These are phyloP conservation scores for Phenganax marumi DNA, from an alignment of 92 coral and sea anemone species.

Conservation along the genomic window DNA sequence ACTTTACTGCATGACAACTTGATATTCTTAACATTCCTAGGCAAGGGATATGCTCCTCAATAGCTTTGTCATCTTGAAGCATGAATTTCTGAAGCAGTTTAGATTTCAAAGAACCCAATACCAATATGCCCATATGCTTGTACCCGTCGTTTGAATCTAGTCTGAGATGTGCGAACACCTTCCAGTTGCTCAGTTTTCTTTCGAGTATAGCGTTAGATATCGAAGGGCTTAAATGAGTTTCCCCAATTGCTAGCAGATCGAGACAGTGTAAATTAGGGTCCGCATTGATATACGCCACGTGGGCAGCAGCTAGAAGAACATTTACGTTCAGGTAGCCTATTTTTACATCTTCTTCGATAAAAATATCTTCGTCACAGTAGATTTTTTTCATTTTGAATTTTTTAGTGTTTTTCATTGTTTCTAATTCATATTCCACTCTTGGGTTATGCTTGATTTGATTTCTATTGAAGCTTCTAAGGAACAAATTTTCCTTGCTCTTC, in stretches of 20 bases:
- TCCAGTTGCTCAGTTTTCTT: conserved; percentile 7
- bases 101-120: conserved; percentile 15
- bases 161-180: not conserved
- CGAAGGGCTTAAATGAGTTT: conserved; percentile 6
- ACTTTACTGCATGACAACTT: not conserved
- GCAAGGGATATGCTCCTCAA: not conserved
- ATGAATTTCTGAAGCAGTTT: conserved; percentile 10
- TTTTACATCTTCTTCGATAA: conserved; percentile 8
- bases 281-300: not conserved
- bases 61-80: not conserved
- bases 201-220: not conserved
- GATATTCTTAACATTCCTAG: not conserved
- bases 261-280: conserved; percentile 1
- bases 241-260: conserved; percentile 17
- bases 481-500: conserved; percentile 7
- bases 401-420: not conserved
- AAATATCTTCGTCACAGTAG: conserved; percentile 15
- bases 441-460: conserved; percentile 13
- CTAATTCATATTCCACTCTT: conserved; percentile 12
- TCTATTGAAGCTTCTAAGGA: conserved; percentile 18
- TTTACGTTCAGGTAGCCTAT: conserved; percentile 10
- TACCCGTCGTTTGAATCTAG: not conserved
- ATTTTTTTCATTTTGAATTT: not conserved
- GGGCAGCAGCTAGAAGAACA: conserved; percentile 8
- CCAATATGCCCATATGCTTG: conserved; percentile 19